A percentile compares a stretch with the other conserved stretches of the same genome.
These are phyloP conservation scores for Lophius piscatorius DNA, from an alignment of 2,113 vertebrate genomes.

Conservation along the genomic window DNA sequence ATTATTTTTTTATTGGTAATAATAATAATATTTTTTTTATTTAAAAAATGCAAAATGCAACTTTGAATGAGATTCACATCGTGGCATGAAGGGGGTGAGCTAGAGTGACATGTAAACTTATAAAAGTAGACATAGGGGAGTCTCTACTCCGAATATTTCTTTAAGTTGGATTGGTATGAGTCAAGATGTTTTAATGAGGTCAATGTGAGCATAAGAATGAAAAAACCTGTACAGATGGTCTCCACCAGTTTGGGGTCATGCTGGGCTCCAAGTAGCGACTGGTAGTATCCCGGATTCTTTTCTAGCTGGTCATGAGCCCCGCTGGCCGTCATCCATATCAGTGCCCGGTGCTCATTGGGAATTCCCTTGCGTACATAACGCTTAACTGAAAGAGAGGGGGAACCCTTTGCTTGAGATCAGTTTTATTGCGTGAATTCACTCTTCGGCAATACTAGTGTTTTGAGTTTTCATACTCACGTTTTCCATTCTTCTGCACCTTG, in stretches of 20 bases:
- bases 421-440: background rate
- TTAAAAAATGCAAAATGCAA: too few relatives aligned
- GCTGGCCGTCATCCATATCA: conserved; percentile 92
- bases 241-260: conserved; percentile 86
- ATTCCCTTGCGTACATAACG: conserved; percentile 95
- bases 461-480: conserved; percentile 76
- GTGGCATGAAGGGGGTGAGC: too few relatives aligned
- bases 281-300: conserved; percentile 89
- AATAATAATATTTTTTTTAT: too few relatives aligned
- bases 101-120: too few relatives aligned
- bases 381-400: conserved; percentile 83
- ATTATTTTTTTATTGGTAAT: too few relatives aligned
- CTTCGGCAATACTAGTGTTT: background rate
- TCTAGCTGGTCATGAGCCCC: conserved; percentile 91
- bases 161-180: too few relatives aligned
- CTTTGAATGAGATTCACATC: too few relatives aligned
- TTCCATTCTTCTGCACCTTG: conserved; percentile 82
- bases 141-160: too few relatives aligned
- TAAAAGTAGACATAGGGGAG: too few relatives aligned
- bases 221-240: conserved; percentile 88
- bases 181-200: too few relatives aligned
- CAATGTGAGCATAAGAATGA: background rate
- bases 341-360: conserved; percentile 88
- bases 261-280: conserved; percentile 83
- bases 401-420: background rate